Percentiles rank a stretch among this genome's conserved stretches.
These are phyloP conservation scores for Eutolmus rufibarbis DNA, from an alignment of 2,888 invertebrate genomes.

Conservation along the genomic window DNA sequence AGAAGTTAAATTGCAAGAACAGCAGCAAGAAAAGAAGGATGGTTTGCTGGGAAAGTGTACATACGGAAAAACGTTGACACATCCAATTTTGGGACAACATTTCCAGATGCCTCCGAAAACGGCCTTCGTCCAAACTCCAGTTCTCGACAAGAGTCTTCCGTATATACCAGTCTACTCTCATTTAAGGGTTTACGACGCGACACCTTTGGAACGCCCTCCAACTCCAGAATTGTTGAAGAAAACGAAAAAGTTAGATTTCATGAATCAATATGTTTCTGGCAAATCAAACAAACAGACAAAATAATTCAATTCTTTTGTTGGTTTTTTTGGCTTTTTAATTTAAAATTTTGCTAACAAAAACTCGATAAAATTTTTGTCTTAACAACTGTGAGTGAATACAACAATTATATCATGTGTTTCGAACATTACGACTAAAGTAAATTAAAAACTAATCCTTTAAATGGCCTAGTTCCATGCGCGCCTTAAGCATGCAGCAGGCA, in stretches of 20 bases:
- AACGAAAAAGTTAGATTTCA: conserved; percentile 56
- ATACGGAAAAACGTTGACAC: conserved; percentile 66
- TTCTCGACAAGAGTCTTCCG: conserved; percentile 70
- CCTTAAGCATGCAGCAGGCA: conserved; percentile 60
- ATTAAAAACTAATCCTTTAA: background rate
- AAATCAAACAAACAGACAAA: conserved; percentile 35
- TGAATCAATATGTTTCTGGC: conserved; percentile 52
- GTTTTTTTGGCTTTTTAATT: background rate
- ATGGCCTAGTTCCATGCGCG: background rate
- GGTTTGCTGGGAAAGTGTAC: background rate
- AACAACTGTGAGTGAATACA: conserved; percentile 21
- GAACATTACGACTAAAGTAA: background rate
- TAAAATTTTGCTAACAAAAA: conserved; percentile 24
- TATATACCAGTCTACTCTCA: conserved; percentile 75
- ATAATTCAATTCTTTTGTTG: background rate
- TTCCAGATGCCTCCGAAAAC: conserved; percentile 64
- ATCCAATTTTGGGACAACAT: conserved; percentile 69
- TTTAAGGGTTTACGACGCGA: conserved; percentile 69
- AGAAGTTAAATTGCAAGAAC: conserved; percentile 54
- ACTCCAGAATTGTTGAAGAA: conserved; percentile 66
- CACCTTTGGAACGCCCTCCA: conserved; percentile 66
- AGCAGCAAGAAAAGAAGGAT: conserved; percentile 57
- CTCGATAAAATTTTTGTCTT: conserved; percentile 1
- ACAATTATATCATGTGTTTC: background rate
- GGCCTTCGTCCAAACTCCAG: conserved; percentile 56